A percentile compares a stretch with the other conserved stretches of the same genome.
Evolutionary conservation across 2,113 vertebrate species (phyloP).

Genomic region (Etheostoma cragini): DNA sequence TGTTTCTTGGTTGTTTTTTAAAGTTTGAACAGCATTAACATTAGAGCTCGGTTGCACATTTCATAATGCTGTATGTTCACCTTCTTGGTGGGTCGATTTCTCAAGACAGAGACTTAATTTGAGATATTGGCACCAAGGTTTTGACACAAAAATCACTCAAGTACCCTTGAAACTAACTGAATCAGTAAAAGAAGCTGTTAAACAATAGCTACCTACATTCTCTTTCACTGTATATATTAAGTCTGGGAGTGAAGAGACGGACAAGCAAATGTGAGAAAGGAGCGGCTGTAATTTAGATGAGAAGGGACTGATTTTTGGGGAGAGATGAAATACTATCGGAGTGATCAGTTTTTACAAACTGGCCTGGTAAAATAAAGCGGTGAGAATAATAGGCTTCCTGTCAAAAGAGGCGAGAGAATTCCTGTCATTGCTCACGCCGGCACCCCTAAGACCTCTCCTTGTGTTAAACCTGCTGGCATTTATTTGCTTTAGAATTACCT

Average conservation of each 20-base stretch:
- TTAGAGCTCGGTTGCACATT: conserved; percentile 32
- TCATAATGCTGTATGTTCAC: conserved; percentile 18
- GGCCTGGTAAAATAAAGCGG: conserved; percentile 78
- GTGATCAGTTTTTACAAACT: conserved; percentile 56
- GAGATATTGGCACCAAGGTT: conserved; percentile 51
- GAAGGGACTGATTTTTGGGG: conserved; percentile 36
- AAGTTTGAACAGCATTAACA: conserved; percentile 36
- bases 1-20: conserved; percentile 22
- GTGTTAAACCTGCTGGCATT: conserved; percentile 83
- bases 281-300: conserved; percentile 36
- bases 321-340: conserved; percentile 61
- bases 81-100: conserved; percentile 34
- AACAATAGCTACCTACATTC: conserved; percentile 29
- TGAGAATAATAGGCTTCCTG: conserved; percentile 83
- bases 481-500: conserved; percentile 91
- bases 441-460: conserved; percentile 75
- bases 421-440: conserved; percentile 69
- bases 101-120: conserved; percentile 40
- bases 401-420: conserved; percentile 77
- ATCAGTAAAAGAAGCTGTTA: conserved; percentile 23
- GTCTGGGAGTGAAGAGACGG: conserved; percentile 44
- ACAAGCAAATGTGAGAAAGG: conserved; percentile 20
- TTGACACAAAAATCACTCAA: conserved; percentile 53
- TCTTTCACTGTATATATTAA: conserved; percentile 59
- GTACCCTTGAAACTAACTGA: conserved; percentile 47